phyloP scores from a whole-genome alignment of 2,888 invertebrate species.

The Barypeithes pellucidus region DNA sequence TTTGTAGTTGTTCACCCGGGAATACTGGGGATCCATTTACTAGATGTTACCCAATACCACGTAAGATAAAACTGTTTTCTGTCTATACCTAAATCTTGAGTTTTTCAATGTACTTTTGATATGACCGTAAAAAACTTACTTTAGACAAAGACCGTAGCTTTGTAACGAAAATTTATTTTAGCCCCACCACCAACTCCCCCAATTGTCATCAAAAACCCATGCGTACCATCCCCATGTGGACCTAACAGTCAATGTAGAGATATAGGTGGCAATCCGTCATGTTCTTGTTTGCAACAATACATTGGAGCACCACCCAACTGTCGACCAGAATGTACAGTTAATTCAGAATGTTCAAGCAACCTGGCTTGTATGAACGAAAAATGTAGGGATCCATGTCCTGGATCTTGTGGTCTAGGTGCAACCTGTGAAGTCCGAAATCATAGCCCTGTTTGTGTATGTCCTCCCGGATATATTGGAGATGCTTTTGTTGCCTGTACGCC shows the following conservation, averaged over 20 bases:
- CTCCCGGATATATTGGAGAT: conserved; percentile 81
- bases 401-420: conserved; percentile 84
- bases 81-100: no score
- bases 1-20: conserved; percentile 83
- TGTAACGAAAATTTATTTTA: conserved; percentile 54
- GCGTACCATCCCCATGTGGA: conserved; percentile 70
- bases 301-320: conserved; percentile 79
- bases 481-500: conserved; percentile 76
- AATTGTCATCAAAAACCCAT: conserved; percentile 61
- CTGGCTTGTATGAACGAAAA: conserved; percentile 84
- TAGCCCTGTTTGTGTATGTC: conserved; percentile 82
- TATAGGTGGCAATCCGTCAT: conserved; percentile 79
- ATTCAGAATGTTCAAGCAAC: conserved; percentile 83
- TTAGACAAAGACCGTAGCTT: no score
- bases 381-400: conserved; percentile 87
- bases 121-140: no score
- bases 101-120: no score
- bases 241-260: conserved; percentile 76
- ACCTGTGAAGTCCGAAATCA: conserved; percentile 84
- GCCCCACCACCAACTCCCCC: conserved; percentile 57
- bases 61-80: conserved; percentile 62
- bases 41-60: conserved; percentile 77
- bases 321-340: conserved; percentile 75
- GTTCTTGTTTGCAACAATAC: conserved; percentile 80
- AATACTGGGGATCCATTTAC: conserved; percentile 88